These are phyloP conservation scores for Microtus ochrogaster DNA, from an alignment of 2,113 vertebrate species.

Conservation along the genomic window DNA sequence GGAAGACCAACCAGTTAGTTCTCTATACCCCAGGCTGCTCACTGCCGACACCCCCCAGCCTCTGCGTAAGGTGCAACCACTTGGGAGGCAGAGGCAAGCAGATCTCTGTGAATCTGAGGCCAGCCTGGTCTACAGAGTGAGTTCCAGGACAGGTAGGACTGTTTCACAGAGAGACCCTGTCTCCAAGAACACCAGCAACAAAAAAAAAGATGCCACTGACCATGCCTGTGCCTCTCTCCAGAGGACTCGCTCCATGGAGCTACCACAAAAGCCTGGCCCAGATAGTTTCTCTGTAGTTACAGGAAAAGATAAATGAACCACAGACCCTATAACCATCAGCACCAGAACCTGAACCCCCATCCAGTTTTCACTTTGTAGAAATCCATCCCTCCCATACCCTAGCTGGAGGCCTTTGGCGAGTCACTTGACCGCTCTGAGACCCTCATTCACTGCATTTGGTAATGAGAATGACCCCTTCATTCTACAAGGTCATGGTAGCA, in stretches of 20 bases:
- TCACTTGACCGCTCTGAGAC: not conserved
- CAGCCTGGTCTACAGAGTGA: no score
- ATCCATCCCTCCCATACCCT: accelerated
- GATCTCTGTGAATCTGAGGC: no score
- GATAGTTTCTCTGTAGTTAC: not conserved
- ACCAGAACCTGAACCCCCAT: not conserved
- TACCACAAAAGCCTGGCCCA: not conserved
- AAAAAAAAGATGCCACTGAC: accelerated
- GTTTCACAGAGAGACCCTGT: no score
- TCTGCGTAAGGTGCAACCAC: accelerated
- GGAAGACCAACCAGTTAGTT: not conserved
- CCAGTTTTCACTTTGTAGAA: not conserved
- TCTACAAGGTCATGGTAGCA: not conserved
- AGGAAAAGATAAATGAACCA: not conserved
- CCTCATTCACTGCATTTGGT: not conserved
- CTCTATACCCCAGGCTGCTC: not conserved
- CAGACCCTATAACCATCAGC: not conserved
- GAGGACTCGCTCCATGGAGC: not conserved
- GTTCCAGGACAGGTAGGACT: no score
- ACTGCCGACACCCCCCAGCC: accelerated
- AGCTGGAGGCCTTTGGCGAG: not conserved
- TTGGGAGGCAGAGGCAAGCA: no score
- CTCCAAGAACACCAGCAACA: no score
- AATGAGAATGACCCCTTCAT: not conserved
- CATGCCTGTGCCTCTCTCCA: not conserved